A percentile compares a stretch with the other conserved stretches of the same genome.
Evolutionary conservation across 2,888 invertebrate species (phyloP).

Genomic region (Athripsodes cinereus): DNA sequence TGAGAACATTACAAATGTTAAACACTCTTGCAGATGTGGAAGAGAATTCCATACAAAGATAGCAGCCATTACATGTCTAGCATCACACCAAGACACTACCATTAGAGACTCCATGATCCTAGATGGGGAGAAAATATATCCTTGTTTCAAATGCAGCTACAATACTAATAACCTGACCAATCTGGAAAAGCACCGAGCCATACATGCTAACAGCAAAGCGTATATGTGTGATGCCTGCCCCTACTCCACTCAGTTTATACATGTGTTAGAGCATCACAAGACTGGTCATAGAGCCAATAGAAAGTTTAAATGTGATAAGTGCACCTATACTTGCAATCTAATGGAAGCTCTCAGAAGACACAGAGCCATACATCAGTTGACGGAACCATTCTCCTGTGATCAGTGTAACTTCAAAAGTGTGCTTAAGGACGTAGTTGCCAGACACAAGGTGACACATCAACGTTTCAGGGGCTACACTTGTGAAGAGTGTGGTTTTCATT

Average conservation of each 20-base stretch:
- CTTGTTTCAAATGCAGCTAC: constrained; percentile 2
- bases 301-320: background rate
- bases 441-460: background rate
- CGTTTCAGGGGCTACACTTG: background rate
- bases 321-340: background rate
- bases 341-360: constrained; percentile 1
- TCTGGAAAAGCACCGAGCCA: background rate
- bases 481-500: constrained; percentile 5
- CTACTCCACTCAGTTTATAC: background rate
- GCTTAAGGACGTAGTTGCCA: background rate
- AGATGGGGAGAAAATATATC: background rate
- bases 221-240: constrained; percentile 2
- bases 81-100: background rate
- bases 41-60: background rate
- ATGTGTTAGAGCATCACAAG: constrained; percentile 1
- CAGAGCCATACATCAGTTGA: background rate
- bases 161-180: background rate
- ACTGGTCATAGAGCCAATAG: background rate
- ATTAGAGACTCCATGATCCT: background rate
- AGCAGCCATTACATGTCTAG: background rate
- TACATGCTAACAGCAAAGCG: background rate
- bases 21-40: background rate
- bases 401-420: constrained; percentile 2
- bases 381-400: background rate
- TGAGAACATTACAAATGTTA: background rate